These are phyloP conservation scores for Acrobasis suavella DNA, from an alignment of 2,888 invertebrate genomes.

Conservation along the genomic window DNA sequence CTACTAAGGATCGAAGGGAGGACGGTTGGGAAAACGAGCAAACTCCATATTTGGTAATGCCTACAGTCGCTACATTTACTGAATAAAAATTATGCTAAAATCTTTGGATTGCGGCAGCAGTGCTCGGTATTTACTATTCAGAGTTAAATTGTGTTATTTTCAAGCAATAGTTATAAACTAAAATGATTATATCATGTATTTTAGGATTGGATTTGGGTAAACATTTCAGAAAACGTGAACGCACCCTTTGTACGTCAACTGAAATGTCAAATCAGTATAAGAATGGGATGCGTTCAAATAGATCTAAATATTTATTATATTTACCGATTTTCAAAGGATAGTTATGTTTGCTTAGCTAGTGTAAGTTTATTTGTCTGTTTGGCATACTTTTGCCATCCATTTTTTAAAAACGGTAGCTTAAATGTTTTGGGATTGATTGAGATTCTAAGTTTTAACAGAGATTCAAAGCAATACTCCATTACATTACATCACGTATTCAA, in stretches of 20 bases:
- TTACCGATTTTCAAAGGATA: too few relatives aligned
- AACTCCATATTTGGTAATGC: slow-evolving; percentile 88
- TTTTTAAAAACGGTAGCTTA: too few relatives aligned
- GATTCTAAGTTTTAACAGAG: too few relatives aligned
- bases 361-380: too few relatives aligned
- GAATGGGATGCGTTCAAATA: slow-evolving; percentile 5
- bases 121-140: neutral
- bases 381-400: too few relatives aligned
- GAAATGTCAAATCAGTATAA: slow-evolving; percentile 25
- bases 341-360: too few relatives aligned
- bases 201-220: slow-evolving; percentile 10
- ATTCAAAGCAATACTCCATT: too few relatives aligned
- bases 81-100: slow-evolving; percentile 51
- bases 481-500: too few relatives aligned
- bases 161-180: neutral
- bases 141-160: neutral
- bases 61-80: slow-evolving; percentile 72
- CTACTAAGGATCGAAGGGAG: slow-evolving; percentile 81
- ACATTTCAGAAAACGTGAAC: slow-evolving; percentile 23
- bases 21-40: slow-evolving; percentile 84
- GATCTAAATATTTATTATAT: too few relatives aligned
- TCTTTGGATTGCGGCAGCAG: slow-evolving; percentile 25
- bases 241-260: slow-evolving; percentile 14
- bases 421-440: too few relatives aligned
- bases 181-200: neutral